These are phyloP conservation scores for Drosophila erecta DNA, from an alignment of 1,140 invertebrate species.

Conservation along the genomic window DNA sequence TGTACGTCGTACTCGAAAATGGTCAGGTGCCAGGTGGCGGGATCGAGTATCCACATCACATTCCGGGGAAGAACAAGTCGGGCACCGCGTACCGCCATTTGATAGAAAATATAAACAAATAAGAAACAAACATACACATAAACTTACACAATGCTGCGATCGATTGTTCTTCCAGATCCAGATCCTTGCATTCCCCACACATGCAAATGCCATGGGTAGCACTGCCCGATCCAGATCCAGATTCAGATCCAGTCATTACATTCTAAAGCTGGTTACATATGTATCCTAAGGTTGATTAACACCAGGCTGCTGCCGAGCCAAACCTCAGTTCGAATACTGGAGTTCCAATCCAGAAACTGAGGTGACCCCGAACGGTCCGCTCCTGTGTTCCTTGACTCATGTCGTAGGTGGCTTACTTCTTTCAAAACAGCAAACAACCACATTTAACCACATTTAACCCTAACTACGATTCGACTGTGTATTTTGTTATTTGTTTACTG, in stretches of 20 bases:
- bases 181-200: slow-evolving; percentile 32
- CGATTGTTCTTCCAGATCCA: slow-evolving; percentile 57
- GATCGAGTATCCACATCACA: slow-evolving; percentile 9
- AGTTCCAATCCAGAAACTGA: neutral
- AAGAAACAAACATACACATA: neutral
- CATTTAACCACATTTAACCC: neutral
- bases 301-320: slow-evolving; percentile 8
- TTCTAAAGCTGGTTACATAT: slow-evolving; percentile 3
- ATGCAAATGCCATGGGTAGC: neutral
- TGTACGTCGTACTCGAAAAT: neutral
- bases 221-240: slow-evolving; percentile 2
- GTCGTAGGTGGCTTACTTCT: slow-evolving; percentile 33
- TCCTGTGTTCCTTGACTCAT: slow-evolving; percentile 37
- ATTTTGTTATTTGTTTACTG: slow-evolving; percentile 52
- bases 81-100: slow-evolving; percentile 35
- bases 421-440: slow-evolving; percentile 1
- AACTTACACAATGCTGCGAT: slow-evolving; percentile 12
- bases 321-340: neutral
- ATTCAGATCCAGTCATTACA: neutral
- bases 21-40: slow-evolving; percentile 26
- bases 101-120: slow-evolving; percentile 23
- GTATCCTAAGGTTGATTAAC: too few species aligned
- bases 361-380: slow-evolving; percentile 16
- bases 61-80: slow-evolving; percentile 34
- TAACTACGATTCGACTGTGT: slow-evolving; percentile 39